Conservation (phyloP, 2,888 invertebrate genomes). For the Lasius platythorax region DNA sequence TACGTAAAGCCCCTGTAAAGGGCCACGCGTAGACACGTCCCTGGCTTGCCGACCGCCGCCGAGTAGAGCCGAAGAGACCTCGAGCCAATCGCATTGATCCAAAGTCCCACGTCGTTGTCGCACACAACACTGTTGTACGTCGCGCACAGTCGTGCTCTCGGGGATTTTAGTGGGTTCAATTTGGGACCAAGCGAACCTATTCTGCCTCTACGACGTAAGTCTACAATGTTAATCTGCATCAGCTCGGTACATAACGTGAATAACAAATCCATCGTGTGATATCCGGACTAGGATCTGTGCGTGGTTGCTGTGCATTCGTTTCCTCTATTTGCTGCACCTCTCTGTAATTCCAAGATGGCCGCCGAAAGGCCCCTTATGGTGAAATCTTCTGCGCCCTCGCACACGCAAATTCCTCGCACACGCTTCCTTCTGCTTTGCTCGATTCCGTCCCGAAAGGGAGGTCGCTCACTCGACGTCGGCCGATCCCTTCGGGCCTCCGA, state of each 20-base stretch:
- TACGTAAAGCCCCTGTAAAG: background rate
- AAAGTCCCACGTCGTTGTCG: conserved; percentile 82
- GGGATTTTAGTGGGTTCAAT: conserved; percentile 78
- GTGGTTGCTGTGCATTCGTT: conserved; percentile 71
- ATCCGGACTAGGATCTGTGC: conserved; percentile 71
- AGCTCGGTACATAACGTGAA: conserved; percentile 20
- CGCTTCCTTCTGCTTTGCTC: conserved; percentile 53
- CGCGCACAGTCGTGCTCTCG: conserved; percentile 78
- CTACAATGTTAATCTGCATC: conserved; percentile 34
- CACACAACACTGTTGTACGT: conserved; percentile 80
- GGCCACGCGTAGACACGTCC: background rate
- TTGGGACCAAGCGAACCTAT: conserved; percentile 80
- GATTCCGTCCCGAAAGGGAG: background rate
- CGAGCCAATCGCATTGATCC: conserved; percentile 83
- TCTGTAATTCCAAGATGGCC: conserved; percentile 82
- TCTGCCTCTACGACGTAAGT: conserved; percentile 81
- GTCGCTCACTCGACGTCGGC: background rate
- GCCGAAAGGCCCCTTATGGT: conserved; percentile 80
- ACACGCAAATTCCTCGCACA: conserved; percentile 59
- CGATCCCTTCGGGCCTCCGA: background rate
- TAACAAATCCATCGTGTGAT: conserved; percentile 39
- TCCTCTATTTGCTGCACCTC: conserved; percentile 58
- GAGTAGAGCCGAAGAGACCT: conserved; percentile 71
- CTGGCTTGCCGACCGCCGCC: conserved; percentile 62
- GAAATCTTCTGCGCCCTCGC: conserved; percentile 64